A percentile compares a stretch with the other conserved stretches of the same genome.
These are phyloP conservation scores for Scleropages formosus DNA, from an alignment of 2,797 vertebrate species.

Conservation along the genomic window DNA sequence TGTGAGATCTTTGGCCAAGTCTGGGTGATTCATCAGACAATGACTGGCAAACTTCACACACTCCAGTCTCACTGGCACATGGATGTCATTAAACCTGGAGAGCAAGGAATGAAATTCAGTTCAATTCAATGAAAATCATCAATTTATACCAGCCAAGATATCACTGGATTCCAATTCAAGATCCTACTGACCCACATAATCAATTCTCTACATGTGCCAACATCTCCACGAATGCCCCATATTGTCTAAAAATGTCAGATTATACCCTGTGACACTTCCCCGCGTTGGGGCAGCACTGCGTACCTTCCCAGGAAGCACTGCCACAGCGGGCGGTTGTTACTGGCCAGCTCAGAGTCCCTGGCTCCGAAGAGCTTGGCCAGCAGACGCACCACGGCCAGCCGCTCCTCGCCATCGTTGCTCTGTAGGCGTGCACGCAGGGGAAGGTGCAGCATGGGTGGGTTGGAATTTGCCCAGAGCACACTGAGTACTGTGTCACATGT, in stretches of 20 bases:
- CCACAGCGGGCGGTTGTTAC: slow-evolving; percentile 96
- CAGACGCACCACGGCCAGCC: slow-evolving; percentile 91
- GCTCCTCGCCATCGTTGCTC: slow-evolving; percentile 97
- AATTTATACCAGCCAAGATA: neutral
- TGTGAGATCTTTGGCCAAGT: slow-evolving; percentile 95
- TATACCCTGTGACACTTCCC: neutral
- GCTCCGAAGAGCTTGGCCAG: slow-evolving; percentile 95
- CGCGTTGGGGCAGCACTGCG: slow-evolving; percentile 23
- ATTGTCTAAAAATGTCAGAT: neutral
- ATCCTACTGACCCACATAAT: neutral
- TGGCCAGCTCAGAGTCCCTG: slow-evolving; percentile 97
- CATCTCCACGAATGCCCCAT: too few relatives aligned
- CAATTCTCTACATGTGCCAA: neutral
- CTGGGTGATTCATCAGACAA: slow-evolving; percentile 99
- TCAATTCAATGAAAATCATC: neutral
- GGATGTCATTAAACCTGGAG: slow-evolving; percentile 96
- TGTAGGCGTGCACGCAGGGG: slow-evolving; percentile 53
- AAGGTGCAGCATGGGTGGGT: neutral
- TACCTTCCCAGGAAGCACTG: slow-evolving; percentile 97
- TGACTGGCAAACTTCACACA: slow-evolving; percentile 99
- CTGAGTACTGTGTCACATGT: neutral
- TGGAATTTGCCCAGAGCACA: neutral
- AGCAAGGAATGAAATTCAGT: neutral
- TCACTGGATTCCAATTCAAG: too few relatives aligned
- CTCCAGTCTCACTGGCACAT: slow-evolving; percentile 96